A percentile compares a stretch with the other conserved stretches of the same genome.
phyloP scores from a whole-genome alignment of 2,888 invertebrate species.

The Sinelater perroti region DNA sequence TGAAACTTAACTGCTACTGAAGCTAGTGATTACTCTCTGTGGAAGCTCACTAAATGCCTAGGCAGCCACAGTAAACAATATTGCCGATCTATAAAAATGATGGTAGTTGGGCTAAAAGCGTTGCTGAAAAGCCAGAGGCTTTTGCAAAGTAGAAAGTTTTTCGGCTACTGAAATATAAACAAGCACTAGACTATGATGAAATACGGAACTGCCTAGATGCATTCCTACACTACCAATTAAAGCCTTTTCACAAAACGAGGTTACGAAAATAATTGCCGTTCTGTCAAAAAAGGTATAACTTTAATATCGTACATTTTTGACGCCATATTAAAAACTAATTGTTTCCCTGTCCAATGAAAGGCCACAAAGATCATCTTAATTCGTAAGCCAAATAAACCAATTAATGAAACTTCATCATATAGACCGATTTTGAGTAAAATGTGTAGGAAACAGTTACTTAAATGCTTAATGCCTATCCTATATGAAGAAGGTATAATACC shows the following conservation, averaged over 20 bases:
- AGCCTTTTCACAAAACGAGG: slow-evolving; percentile 2
- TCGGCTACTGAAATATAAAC: slow-evolving; percentile 4
- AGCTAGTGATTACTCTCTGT: slow-evolving; percentile 19
- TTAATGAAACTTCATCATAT: slow-evolving; percentile 6
- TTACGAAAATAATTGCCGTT: not conserved
- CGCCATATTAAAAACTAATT: slow-evolving; percentile 10
- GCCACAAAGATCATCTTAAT: slow-evolving; percentile 6
- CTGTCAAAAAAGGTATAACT: slow-evolving; percentile 1
- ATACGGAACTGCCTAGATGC: not conserved
- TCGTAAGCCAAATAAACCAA: slow-evolving; percentile 2
- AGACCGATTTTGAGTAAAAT: slow-evolving; percentile 6
- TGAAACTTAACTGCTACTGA: slow-evolving; percentile 11
- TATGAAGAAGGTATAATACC: slow-evolving; percentile 9
- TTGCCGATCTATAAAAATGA: slow-evolving; percentile 7
- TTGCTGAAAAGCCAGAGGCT: slow-evolving; percentile 3
- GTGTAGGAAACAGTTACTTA: slow-evolving; percentile 1
- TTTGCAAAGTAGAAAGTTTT: slow-evolving; percentile 14
- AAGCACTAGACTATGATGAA: slow-evolving; percentile 9
- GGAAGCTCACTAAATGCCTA: slow-evolving; percentile 20
- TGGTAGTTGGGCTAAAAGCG: not conserved
- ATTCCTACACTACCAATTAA: not conserved
- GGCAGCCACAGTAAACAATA: slow-evolving; percentile 5
- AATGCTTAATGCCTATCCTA: slow-evolving; percentile 9
- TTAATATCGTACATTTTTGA: not conserved
- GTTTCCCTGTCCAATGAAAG: slow-evolving; percentile 10